Percentiles rank a stretch among this genome's conserved stretches.
phyloP scores from a whole-genome alignment of 2,888 invertebrate genomes.

The Hirtodrosophila cameraria region DNA sequence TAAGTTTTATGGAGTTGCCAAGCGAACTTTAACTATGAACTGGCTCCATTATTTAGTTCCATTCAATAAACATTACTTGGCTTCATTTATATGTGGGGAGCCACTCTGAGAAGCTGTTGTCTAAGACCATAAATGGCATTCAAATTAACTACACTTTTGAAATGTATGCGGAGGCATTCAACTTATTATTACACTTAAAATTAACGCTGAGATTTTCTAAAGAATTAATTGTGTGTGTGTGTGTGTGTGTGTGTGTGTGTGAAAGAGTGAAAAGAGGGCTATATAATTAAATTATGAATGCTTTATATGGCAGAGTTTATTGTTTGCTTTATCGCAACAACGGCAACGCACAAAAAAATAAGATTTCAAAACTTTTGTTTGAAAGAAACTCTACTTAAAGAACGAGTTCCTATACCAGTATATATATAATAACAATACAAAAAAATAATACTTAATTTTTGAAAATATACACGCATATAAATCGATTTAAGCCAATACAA shows the following conservation, averaged over 20 bases:
- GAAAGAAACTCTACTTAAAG: slow-evolving; percentile 42
- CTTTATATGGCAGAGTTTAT: slow-evolving; percentile 70
- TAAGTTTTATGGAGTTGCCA: slow-evolving; percentile 20
- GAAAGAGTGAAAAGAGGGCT: slow-evolving; percentile 37
- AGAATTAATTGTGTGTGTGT: slow-evolving; percentile 45
- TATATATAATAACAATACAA: slow-evolving; percentile 29
- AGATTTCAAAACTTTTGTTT: slow-evolving; percentile 49
- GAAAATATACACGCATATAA: slow-evolving; percentile 40
- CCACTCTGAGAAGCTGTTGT: slow-evolving; percentile 1
- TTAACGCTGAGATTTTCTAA: slow-evolving; percentile 62
- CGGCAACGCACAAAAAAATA: slow-evolving; percentile 27
- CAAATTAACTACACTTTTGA: slow-evolving; percentile 40
- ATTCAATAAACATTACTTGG: slow-evolving; percentile 24
- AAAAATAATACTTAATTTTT: slow-evolving; percentile 43
- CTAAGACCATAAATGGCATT: slow-evolving; percentile 40
- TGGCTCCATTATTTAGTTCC: slow-evolving; percentile 19
- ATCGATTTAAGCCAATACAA: slow-evolving; percentile 46
- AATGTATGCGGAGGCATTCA: slow-evolving; percentile 48
- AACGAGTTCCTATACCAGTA: slow-evolving; percentile 59
- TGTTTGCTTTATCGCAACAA: slow-evolving; percentile 62
- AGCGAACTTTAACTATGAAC: slow-evolving; percentile 17
- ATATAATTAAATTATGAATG: slow-evolving; percentile 77
- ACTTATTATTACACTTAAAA: slow-evolving; percentile 66
- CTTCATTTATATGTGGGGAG: slow-evolving; percentile 7
- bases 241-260: slow-evolving; percentile 22